Evolutionary conservation across 2,113 vertebrate genomes (phyloP).

Genomic region (Callopanchax toddi): DNA sequence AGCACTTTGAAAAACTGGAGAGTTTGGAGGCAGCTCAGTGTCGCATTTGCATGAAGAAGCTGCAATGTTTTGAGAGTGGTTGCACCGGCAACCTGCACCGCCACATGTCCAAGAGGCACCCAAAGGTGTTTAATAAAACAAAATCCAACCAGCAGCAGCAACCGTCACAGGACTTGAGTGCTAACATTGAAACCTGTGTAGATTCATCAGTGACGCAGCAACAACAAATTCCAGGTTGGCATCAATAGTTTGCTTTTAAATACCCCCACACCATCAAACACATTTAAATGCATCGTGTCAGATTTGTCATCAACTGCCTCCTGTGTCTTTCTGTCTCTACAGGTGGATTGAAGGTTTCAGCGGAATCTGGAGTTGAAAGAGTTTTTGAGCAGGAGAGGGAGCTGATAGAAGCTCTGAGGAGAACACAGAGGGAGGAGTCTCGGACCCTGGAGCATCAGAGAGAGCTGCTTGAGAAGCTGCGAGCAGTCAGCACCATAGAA

Average conservation of each 20-base stretch:
- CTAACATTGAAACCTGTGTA: neutral
- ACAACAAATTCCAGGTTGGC: constrained; percentile 34
- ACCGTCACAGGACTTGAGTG: neutral
- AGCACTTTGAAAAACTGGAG: constrained; percentile 62
- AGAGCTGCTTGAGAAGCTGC: constrained; percentile 66
- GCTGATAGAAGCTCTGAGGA: constrained; percentile 72
- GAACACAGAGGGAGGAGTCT: constrained; percentile 70
- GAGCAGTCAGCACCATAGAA: constrained; percentile 56
- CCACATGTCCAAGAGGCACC: constrained; percentile 75
- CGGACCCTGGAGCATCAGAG: constrained; percentile 70
- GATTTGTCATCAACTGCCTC: neutral
- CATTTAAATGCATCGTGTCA: too few relatives aligned
- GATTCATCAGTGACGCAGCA: neutral
- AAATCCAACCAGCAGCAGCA: constrained; percentile 17
- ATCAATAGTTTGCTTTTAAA: too few relatives aligned
- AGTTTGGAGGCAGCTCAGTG: constrained; percentile 60
- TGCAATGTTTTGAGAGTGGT: constrained; percentile 60
- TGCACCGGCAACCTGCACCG: constrained; percentile 72
- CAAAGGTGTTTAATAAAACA: constrained; percentile 43
- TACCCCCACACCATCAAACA: too few relatives aligned
- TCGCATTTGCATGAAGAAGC: constrained; percentile 69
- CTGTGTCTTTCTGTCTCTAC: neutral
- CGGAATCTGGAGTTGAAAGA: constrained; percentile 18
- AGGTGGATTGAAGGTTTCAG: neutral
- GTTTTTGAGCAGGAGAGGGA: constrained; percentile 62